Conservation (phyloP, 2,888 invertebrate genomes). For the Xestia xanthographa region DNA sequence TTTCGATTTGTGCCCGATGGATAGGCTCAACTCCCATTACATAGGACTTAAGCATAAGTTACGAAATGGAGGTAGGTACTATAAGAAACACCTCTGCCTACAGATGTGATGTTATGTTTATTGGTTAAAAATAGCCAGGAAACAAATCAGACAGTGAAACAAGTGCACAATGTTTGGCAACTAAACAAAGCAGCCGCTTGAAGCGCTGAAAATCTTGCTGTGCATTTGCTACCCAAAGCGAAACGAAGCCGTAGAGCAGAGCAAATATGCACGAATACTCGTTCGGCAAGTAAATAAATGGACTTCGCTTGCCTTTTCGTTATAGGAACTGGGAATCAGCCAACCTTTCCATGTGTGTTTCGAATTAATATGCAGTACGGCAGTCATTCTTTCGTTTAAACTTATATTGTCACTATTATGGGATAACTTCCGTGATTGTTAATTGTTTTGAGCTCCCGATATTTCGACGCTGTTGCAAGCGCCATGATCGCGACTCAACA, state of each 20-base stretch:
- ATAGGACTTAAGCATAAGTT: neutral
- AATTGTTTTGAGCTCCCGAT: too few species aligned
- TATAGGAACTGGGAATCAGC: conserved; percentile 19
- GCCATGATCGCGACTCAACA: too few species aligned
- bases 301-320: conserved; percentile 32
- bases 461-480: too few species aligned
- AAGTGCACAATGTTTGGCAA: conserved; percentile 37
- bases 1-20: neutral
- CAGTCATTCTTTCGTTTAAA: conserved; percentile 5
- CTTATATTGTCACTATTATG: too few species aligned
- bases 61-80: neutral
- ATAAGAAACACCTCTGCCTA: neutral
- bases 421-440: too few species aligned
- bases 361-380: conserved; percentile 17
- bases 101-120: neutral
- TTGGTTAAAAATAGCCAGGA: conserved; percentile 26
- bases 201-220: conserved; percentile 47
- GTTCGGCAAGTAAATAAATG: conserved; percentile 42
- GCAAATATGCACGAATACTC: conserved; percentile 51
- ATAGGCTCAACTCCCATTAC: neutral
- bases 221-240: conserved; percentile 34
- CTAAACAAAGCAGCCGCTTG: conserved; percentile 41
- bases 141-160: conserved; percentile 40
- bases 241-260: conserved; percentile 13
- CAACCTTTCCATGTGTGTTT: conserved; percentile 14